Percentiles rank a stretch among this genome's conserved stretches.
phyloP scores from a whole-genome alignment of 2,888 invertebrate species.

The Cosmopolites sordidus region DNA sequence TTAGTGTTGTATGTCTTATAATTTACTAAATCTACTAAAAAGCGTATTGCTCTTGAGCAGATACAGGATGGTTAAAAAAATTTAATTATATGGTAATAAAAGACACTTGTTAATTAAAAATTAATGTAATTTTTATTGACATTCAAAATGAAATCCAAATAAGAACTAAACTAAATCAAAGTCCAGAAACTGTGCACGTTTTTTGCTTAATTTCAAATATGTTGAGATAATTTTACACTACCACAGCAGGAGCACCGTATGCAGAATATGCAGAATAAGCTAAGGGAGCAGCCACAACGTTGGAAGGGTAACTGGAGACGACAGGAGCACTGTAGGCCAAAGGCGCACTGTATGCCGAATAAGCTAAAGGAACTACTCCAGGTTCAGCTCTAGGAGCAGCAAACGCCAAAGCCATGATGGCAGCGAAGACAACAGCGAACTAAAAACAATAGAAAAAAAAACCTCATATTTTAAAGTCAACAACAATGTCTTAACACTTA shows the following conservation, averaged over 20 bases:
- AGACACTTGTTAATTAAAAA: too few relatives aligned
- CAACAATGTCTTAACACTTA: neutral
- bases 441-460: neutral
- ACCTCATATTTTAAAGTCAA: neutral
- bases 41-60: too few relatives aligned
- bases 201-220: neutral
- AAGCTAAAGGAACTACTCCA: slow-evolving; percentile 1
- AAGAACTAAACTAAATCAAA: too few relatives aligned
- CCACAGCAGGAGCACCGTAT: neutral
- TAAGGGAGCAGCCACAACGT: neutral
- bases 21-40: too few relatives aligned
- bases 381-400: neutral
- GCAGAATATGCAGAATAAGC: neutral
- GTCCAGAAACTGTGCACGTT: neutral
- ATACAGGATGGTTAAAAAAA: too few relatives aligned
- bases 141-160: too few relatives aligned
- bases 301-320: neutral
- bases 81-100: too few relatives aligned
- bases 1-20: too few relatives aligned
- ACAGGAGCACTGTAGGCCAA: slow-evolving; percentile 1
- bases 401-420: slow-evolving; percentile 8
- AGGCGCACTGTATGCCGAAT: slow-evolving; percentile 16
- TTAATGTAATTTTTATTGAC: too few relatives aligned
- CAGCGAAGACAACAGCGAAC: slow-evolving; percentile 9
- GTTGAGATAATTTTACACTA: neutral